Base-by-base conservation (phyloP, 2,113 vertebrate species). In the Dolichotis patagonum region DNA sequence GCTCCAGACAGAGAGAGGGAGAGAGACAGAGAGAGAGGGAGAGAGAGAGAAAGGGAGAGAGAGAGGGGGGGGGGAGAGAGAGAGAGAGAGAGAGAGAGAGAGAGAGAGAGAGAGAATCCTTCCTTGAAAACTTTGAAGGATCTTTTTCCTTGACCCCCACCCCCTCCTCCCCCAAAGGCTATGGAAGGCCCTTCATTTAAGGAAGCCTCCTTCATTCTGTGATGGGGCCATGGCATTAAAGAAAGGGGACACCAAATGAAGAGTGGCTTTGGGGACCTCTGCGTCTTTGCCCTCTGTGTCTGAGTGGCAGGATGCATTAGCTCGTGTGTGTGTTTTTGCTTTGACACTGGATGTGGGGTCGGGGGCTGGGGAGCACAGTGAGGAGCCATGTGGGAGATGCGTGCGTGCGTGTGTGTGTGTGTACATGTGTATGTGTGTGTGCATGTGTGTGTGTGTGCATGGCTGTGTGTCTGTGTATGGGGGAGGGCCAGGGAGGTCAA, bases 321-420 rank as follows among this genome's bases (percentile, higher is more conserved):
- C 84, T 97, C 78, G 2, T 65, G 77, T 73, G 10, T 90, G 38
- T 91, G 77, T 96, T 96, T 96, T 98, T 96, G 96, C 97, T 97
- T 94, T 96, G 92, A 97, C 80, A 75, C 20, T 81, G 77, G 65
- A 93, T 94, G 81, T 88, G 71, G 84, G 96, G 90, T 1, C 16
- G 78, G 83, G 83, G 86, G 63, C 54, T 94, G 94, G 97, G 97
- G 97, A 96, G n/a, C n/a, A n/a, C n/a, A n/a, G 97, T 97, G 97
- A 98, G 97, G 97, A 97, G 97, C 96, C 81, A 92, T 88, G 90
- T 90, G 95, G 88, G 4, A 30, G 65, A 56, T 41, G 30, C 81
- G 85, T 85, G 56, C 73, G 67, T 67, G 77, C 71, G 78, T 60
- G 80, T 77, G 91, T 41, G 85, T 78, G 88, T 71, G 90, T 73